A percentile compares a stretch with the other conserved stretches of the same genome.
Conservation (phyloP, 2,888 invertebrate genomes). For the Drosophila bunnanda region DNA sequence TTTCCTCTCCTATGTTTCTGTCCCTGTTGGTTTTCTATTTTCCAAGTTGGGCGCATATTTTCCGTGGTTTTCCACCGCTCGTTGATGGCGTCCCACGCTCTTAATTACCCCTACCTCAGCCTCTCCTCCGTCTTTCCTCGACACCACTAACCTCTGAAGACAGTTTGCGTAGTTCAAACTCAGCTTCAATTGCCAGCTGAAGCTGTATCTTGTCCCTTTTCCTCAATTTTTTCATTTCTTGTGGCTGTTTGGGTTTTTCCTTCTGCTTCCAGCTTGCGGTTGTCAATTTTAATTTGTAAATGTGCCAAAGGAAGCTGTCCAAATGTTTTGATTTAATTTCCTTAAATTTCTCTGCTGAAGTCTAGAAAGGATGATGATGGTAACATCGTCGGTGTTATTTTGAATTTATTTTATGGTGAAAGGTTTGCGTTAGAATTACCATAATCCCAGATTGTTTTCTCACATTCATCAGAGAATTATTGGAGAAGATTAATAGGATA, state of each 20-base stretch:
- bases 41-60: constrained; percentile 65
- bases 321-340: constrained; percentile 43
- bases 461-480: constrained; percentile 36
- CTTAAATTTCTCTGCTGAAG: constrained; percentile 17
- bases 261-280: constrained; percentile 17
- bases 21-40: constrained; percentile 43
- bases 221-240: neutral
- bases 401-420: constrained; percentile 29
- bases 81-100: constrained; percentile 73
- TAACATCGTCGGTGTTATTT: neutral
- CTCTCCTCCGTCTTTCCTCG: constrained; percentile 5
- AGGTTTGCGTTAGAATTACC: constrained; percentile 34
- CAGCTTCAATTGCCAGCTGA: constrained; percentile 35
- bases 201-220: constrained; percentile 26
- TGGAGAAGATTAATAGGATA: constrained; percentile 27
- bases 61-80: constrained; percentile 55
- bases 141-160: constrained; percentile 51
- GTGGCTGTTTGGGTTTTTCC: constrained; percentile 26
- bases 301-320: constrained; percentile 30
- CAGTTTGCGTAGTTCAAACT: constrained; percentile 48
- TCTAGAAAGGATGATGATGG: constrained; percentile 22
- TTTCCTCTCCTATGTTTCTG: constrained; percentile 36
- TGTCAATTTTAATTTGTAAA: constrained; percentile 47
- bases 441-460: constrained; percentile 38
- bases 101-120: constrained; percentile 68